Evolutionary conservation across 2,888 invertebrate genomes (phyloP).

Genomic region (Caenorhabditis becei): DNA sequence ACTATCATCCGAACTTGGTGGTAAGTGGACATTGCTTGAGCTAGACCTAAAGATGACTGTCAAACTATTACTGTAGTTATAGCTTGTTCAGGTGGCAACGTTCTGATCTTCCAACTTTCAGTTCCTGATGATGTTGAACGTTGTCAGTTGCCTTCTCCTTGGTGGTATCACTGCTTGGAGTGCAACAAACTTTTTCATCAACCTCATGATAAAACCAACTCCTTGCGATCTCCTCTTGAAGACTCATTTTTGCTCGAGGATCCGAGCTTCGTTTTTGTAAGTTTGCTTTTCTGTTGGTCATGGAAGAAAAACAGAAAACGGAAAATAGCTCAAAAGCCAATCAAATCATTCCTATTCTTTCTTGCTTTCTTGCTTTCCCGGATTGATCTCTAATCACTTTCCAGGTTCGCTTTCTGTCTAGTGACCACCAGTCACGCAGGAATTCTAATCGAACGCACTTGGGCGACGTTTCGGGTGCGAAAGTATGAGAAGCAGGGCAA

Average conservation of each 20-base stretch:
- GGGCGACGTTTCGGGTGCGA: constrained; percentile 40
- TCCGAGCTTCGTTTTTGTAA: constrained; percentile 46
- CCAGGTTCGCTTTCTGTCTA: constrained; percentile 45
- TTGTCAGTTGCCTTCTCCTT: constrained; percentile 38
- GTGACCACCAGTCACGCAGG: constrained; percentile 51
- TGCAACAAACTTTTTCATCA: constrained; percentile 33
- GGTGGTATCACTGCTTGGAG: constrained; percentile 37
- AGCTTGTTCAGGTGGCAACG: too few species aligned
- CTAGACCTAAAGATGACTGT: neutral
- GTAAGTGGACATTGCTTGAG: constrained; percentile 14
- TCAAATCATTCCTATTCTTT: too few species aligned
- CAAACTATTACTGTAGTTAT: too few species aligned
- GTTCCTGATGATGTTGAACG: constrained; percentile 42
- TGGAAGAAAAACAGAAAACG: too few species aligned
- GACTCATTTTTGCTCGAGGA: constrained; percentile 43
- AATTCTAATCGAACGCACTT: constrained; percentile 47
- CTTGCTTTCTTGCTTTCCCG: neutral
- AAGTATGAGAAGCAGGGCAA: constrained; percentile 53
- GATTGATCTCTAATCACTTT: neutral
- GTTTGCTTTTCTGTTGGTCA: constrained; percentile 14
- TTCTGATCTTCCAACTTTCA: too few species aligned
- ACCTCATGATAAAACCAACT: constrained; percentile 29
- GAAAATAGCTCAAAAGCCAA: too few species aligned
- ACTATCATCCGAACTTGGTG: constrained; percentile 52
- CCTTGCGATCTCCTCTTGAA: constrained; percentile 51